phyloP scores from a whole-genome alignment of 2,113 vertebrate species.

The Percopsis transmontana region DNA sequence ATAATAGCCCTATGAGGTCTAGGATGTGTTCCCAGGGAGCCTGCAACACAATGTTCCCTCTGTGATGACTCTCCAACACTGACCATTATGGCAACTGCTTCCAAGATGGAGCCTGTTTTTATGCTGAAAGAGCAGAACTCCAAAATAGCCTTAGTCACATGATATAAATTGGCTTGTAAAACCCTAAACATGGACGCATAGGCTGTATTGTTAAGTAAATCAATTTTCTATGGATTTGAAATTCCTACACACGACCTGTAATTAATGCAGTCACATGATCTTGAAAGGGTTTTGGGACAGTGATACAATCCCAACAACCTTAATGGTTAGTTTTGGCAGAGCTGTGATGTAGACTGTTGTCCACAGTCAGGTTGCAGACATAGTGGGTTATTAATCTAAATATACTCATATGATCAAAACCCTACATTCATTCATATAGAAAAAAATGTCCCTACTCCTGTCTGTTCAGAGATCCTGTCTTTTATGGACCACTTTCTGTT shows the following conservation, averaged over 20 bases:
- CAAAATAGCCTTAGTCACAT: constrained; percentile 16
- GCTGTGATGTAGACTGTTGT: constrained; percentile 50
- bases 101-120: constrained; percentile 1
- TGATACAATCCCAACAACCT: constrained; percentile 55
- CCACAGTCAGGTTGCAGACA: constrained; percentile 54
- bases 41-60: neutral
- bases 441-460: constrained; percentile 2
- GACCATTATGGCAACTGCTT: constrained; percentile 13
- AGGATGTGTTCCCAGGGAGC: constrained; percentile 2
- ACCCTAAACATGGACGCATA: constrained; percentile 27
- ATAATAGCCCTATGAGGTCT: constrained; percentile 11
- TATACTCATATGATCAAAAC: constrained; percentile 41
- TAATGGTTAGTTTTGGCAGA: constrained; percentile 61
- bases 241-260: constrained; percentile 48
- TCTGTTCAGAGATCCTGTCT: constrained; percentile 37
- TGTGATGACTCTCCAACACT: constrained; percentile 5
- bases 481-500: constrained; percentile 33
- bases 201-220: constrained; percentile 35
- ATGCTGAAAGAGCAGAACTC: constrained; percentile 11
- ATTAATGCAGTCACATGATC: constrained; percentile 57
- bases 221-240: constrained; percentile 16
- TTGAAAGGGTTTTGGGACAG: constrained; percentile 30
- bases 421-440: constrained; percentile 42
- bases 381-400: constrained; percentile 58
- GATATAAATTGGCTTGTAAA: constrained; percentile 7